Evolutionary conservation across 2,888 invertebrate genomes (phyloP), one percentile per base, ranked within the genome.

Genomic region (Hoplodrina blanda): DNA sequence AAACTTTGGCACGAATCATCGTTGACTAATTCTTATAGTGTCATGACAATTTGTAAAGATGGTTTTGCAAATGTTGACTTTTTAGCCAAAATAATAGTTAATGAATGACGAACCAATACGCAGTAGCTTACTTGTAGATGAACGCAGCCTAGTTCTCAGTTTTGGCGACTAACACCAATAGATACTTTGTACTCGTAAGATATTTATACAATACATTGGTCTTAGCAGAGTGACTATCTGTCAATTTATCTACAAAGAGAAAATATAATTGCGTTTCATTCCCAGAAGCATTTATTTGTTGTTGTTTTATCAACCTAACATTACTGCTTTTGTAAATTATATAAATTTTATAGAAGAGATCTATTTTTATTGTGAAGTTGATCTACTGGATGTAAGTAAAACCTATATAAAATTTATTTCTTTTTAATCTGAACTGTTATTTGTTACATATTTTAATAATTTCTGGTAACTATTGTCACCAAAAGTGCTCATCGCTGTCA

Each of bases 401-500:
- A 91, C 87, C 88, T 92, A 90, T 92, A 91, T 89, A 87, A 92
- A 91, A 93, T 89, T 90, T 77, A 86, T 88, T 92, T 92, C 91
- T 90, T 93, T 93, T 90, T 86, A 91, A 93, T 92, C 90, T 91
- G 91, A 90, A 92, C 90, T 94, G 94, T 94, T 95, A 91, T 92
- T 93, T 93, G 92, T 91, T 93, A 91, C 87, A 91, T 91, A 91
- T 92, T 93, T 91, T 91, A 93, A 91, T 95, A 89, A 94, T 94
- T 95, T 95, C 94, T 95, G 93, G 93, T 95, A 95, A 93, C 95
- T 96, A 94, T 95, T 97, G 97, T 97, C 97, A 97, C 97, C 97
- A 96, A 97, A 97, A 97, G 97, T 97, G 97, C 97, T 97, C 97
- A 97, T 96, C 96, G 97, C 97, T 97, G 96, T 97, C 97, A 95